A percentile compares a stretch with the other conserved stretches of the same genome.
Evolutionary conservation across 2,797 vertebrate species (phyloP).

Genomic region (Tragelaphus oryx): DNA sequence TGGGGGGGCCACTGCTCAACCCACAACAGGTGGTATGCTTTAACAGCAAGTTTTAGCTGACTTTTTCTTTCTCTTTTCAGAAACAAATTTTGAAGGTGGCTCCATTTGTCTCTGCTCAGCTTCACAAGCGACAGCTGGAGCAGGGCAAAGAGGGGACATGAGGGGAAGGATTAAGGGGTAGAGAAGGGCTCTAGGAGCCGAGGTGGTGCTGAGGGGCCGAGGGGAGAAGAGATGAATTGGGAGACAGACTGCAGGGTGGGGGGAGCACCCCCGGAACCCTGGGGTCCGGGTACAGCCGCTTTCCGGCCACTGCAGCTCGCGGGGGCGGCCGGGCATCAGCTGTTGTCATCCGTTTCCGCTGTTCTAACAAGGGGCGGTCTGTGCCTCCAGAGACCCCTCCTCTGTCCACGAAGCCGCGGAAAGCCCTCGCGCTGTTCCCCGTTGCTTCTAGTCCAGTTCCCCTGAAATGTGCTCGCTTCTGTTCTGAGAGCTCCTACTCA

Average conservation of each 20-base stretch:
- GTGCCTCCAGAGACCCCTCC: neutral
- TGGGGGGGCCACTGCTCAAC: neutral
- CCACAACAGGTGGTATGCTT: neutral
- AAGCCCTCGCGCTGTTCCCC: neutral
- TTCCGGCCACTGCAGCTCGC: neutral
- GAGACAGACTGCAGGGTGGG: neutral
- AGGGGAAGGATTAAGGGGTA: neutral
- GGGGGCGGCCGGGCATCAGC: neutral
- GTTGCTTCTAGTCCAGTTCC: neutral
- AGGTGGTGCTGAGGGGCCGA: neutral
- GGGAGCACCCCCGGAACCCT: neutral
- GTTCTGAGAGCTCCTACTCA: neutral
- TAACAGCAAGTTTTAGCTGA: neutral
- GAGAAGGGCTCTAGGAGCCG: neutral
- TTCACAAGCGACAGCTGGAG: neutral
- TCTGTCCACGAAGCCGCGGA: neutral
- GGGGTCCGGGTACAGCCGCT: neutral
- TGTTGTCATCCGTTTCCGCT: no score
- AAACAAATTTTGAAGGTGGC: neutral
- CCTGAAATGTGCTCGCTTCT: neutral
- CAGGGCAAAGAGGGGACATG: neutral
- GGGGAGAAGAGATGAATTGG: neutral
- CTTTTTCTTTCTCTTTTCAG: neutral
- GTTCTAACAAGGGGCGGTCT: neutral
- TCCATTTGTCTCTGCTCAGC: neutral